Evolutionary conservation across 2,797 vertebrate species (phyloP).

Genomic region (Lycodopsis pacificus): DNA sequence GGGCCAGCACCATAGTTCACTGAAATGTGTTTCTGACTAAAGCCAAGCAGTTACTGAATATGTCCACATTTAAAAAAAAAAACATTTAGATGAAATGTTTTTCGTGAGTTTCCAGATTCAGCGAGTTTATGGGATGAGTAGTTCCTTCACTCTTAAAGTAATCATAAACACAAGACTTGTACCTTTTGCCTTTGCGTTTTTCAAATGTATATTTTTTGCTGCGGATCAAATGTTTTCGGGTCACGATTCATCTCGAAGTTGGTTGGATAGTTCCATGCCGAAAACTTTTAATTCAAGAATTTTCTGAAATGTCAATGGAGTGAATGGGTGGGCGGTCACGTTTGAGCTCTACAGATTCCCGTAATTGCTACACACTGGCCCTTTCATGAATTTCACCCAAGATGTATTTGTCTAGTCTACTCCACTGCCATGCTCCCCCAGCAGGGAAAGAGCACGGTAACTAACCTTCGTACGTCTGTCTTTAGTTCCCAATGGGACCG

Average conservation of each 20-base stretch:
- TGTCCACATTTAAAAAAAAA: too few relatives aligned
- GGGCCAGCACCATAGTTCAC: too few relatives aligned
- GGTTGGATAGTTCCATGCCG: neutral
- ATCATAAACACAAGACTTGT: neutral
- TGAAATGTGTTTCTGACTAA: too few relatives aligned
- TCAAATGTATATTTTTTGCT: neutral
- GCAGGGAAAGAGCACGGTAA: neutral
- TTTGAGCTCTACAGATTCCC: neutral
- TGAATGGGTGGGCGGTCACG: neutral
- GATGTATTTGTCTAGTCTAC: neutral
- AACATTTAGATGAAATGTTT: too few relatives aligned
- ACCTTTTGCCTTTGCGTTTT: neutral
- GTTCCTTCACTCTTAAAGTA: neutral
- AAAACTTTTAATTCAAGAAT: neutral
- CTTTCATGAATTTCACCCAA: neutral
- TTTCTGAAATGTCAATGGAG: neutral
- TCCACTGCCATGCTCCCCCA: neutral
- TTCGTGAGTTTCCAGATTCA: too few relatives aligned
- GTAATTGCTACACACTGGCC: neutral
- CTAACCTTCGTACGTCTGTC: conserved; percentile 1
- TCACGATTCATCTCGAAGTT: neutral
- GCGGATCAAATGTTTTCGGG: neutral
- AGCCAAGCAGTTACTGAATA: too few relatives aligned
- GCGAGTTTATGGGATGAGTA: neutral
- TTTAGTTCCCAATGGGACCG: conserved; percentile 92